Evolutionary conservation across 2,797 vertebrate species (phyloP).

Genomic region (Sorex maritimensis): DNA sequence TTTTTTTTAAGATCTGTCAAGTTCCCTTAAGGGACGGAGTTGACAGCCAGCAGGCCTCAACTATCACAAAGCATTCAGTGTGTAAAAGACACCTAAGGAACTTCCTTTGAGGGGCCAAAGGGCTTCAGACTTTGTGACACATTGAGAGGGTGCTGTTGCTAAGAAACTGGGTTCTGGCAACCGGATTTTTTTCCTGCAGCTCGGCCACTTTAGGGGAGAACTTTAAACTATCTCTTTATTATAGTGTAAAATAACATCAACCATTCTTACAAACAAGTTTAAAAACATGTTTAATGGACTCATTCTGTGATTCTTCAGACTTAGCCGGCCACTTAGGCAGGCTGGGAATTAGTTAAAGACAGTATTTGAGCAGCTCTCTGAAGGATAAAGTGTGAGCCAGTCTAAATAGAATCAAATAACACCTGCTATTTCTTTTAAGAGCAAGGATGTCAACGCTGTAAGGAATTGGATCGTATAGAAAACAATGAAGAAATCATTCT

Average conservation of each 20-base stretch:
- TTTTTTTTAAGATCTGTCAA: slow-evolving; percentile 95
- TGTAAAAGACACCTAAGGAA: slow-evolving; percentile 95
- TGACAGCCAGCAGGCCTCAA: slow-evolving; percentile 94
- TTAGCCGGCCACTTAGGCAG: background rate
- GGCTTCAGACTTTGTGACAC: slow-evolving; percentile 91
- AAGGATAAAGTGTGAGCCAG: slow-evolving; percentile 19
- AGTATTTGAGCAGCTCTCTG: background rate
- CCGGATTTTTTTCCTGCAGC: slow-evolving; percentile 88
- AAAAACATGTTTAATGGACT: slow-evolving; percentile 52
- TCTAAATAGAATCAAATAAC: slow-evolving; percentile 12
- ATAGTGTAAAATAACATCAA: slow-evolving; percentile 59
- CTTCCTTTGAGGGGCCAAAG: slow-evolving; percentile 91
- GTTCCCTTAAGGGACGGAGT: slow-evolving; percentile 95
- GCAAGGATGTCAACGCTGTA: background rate
- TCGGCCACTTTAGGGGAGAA: slow-evolving; percentile 84
- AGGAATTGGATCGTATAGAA: background rate
- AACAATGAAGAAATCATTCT: background rate
- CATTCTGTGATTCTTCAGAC: background rate
- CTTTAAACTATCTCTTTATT: slow-evolving; percentile 57
- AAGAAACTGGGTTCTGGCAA: slow-evolving; percentile 90
- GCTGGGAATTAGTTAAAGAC: slow-evolving; percentile 52
- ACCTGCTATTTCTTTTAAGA: background rate
- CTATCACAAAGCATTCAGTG: slow-evolving; percentile 93
- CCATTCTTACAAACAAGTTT: slow-evolving; percentile 48
- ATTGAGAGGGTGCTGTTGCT: slow-evolving; percentile 91